These are phyloP conservation scores for Sitobion miscanthi DNA, from an alignment of 1,140 invertebrate species.

Conservation along the genomic window DNA sequence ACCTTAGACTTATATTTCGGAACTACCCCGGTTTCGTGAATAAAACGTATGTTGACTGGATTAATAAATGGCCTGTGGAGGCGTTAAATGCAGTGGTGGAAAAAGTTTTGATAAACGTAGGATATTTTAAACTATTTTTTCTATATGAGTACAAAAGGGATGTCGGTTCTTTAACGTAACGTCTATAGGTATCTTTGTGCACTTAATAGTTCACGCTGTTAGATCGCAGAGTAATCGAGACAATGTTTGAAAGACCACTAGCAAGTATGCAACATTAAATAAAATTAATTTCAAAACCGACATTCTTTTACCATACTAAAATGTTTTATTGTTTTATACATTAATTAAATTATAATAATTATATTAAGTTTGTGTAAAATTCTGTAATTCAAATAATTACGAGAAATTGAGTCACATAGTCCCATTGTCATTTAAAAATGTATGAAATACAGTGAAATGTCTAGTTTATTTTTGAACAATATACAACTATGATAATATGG, in stretches of 20 bases:
- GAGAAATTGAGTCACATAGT: not conserved
- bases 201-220: no score
- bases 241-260: no score
- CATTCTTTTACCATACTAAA: not conserved
- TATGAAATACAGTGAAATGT: not conserved
- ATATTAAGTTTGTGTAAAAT: not conserved
- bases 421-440: not conserved
- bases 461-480: not conserved
- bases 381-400: not conserved
- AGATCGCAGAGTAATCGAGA: no score
- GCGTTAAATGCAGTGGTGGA: conserved; percentile 85
- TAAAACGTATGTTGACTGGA: conserved; percentile 93
- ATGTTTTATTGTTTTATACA: not conserved
- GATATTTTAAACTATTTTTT: conserved; percentile 12
- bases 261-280: not conserved
- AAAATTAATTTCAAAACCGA: not conserved
- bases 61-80: conserved; percentile 89
- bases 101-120: conserved; percentile 38
- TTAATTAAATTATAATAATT: not conserved
- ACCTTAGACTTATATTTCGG: conserved; percentile 79
- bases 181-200: no score
- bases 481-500: not conserved
- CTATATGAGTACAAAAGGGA: not conserved
- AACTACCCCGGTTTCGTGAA: conserved; percentile 92
- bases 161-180: not conserved